Conservation (phyloP, 2,113 vertebrate genomes). For the Prionailurus viverrinus region DNA sequence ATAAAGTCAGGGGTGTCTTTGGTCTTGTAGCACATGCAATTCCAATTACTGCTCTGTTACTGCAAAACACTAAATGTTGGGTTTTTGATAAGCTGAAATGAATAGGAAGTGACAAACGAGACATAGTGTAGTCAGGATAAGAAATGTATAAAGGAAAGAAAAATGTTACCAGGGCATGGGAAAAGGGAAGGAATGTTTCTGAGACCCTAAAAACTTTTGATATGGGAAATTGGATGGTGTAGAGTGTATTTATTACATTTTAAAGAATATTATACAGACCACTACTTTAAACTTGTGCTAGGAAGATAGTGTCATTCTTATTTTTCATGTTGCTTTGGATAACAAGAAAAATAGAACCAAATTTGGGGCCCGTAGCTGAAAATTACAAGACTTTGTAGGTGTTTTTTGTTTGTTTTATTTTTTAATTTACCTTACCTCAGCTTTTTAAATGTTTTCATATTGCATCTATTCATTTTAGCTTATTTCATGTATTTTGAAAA, state of each 20-base stretch:
- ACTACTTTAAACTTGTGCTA: constrained; percentile 8
- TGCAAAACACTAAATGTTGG: neutral
- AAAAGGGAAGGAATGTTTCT: neutral
- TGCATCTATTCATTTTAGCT: neutral
- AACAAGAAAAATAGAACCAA: neutral
- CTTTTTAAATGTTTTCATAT: constrained; percentile 23
- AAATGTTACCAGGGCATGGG: neutral
- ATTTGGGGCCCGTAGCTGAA: neutral
- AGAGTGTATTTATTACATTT: neutral
- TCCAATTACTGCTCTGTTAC: neutral
- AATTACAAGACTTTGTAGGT: neutral
- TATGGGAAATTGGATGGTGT: neutral
- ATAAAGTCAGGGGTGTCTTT: neutral
- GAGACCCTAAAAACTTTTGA: neutral
- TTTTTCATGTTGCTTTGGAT: neutral
- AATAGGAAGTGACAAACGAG: constrained; percentile 53
- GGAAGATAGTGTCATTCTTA: neutral
- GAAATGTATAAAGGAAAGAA: constrained; percentile 29
- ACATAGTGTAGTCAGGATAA: neutral
- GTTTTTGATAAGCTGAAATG: constrained; percentile 59
- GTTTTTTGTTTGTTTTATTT: neutral
- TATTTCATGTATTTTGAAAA: neutral
- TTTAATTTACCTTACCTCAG: neutral
- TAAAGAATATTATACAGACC: neutral
- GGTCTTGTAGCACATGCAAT: neutral